Evolutionary conservation across 2,888 invertebrate genomes (phyloP).

Genomic region (Scaptomyza reducta): DNA sequence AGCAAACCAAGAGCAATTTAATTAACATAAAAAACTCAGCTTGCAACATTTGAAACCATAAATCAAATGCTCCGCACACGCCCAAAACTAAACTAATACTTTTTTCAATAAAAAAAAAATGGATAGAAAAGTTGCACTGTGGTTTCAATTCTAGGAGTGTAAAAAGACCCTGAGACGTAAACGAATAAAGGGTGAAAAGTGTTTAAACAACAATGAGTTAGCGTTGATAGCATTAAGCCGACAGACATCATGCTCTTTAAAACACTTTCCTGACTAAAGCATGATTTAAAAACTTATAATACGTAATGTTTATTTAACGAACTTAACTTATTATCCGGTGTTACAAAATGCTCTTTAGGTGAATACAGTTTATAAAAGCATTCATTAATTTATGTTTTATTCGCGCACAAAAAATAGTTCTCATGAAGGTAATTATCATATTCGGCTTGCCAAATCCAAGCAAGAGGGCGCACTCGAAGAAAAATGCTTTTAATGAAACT

Average conservation of each 20-base stretch:
- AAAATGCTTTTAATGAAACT: slow-evolving; percentile 34
- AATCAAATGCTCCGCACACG: slow-evolving; percentile 66
- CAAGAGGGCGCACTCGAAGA: neutral
- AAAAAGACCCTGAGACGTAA: slow-evolving; percentile 2
- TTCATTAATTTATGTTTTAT: neutral
- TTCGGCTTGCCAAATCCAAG: neutral
- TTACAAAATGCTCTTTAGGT: too few relatives aligned
- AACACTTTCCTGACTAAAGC: neutral
- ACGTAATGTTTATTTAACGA: neutral
- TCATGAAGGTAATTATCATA: neutral
- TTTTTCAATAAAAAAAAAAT: slow-evolving; percentile 1
- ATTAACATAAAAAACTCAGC: slow-evolving; percentile 73
- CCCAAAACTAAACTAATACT: slow-evolving; percentile 54
- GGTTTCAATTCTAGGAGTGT: slow-evolving; percentile 18
- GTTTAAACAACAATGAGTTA: neutral
- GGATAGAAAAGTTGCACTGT: slow-evolving; percentile 22
- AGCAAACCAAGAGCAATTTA: slow-evolving; percentile 61
- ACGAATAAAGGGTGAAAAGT: slow-evolving; percentile 14
- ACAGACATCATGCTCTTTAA: neutral
- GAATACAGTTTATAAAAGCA: too few relatives aligned
- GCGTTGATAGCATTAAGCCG: neutral
- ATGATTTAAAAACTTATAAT: neutral
- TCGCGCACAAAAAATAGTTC: too few relatives aligned
- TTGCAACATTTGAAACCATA: slow-evolving; percentile 61
- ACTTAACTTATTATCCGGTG: too few relatives aligned